Conservation (phyloP, 2,113 vertebrate species). For the Merops nubicus region DNA sequence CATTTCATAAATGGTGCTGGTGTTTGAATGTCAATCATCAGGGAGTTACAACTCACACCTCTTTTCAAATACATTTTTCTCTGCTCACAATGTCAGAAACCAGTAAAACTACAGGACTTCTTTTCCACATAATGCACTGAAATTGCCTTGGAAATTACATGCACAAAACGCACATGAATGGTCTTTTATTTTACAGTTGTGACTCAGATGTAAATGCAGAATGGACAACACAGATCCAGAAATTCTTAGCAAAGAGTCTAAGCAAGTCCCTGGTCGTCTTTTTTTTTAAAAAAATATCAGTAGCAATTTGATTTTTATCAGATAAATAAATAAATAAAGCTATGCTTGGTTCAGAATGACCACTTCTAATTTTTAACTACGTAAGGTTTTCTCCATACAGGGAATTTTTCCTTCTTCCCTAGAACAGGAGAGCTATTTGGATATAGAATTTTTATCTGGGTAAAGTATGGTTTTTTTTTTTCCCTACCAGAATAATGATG, state of each 20-base stretch:
- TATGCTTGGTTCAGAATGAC: background rate
- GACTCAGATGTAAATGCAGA: background rate
- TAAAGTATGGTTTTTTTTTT: background rate
- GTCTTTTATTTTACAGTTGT: background rate
- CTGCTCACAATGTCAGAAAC: background rate
- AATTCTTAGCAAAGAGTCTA: background rate
- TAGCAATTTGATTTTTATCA: background rate
- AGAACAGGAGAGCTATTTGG: background rate
- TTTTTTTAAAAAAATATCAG: background rate
- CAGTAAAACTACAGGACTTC: background rate
- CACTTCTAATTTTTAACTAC: background rate
- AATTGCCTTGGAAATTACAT: slow-evolving; percentile 6
- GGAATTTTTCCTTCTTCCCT: background rate
- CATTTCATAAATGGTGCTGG: slow-evolving; percentile 8
- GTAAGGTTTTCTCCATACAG: background rate
- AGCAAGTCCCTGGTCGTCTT: background rate
- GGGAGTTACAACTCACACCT: background rate
- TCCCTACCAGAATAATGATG: background rate
- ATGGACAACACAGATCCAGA: background rate
- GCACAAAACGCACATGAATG: background rate
- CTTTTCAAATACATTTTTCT: background rate
- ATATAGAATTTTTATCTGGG: background rate
- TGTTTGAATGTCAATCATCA: slow-evolving; percentile 15
- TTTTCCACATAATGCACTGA: background rate
- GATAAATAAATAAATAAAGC: background rate